A percentile compares a stretch with the other conserved stretches of the same genome.
Evolutionary conservation across 1,140 invertebrate genomes (phyloP).

Genomic region (Ceratosolen solmsi): DNA sequence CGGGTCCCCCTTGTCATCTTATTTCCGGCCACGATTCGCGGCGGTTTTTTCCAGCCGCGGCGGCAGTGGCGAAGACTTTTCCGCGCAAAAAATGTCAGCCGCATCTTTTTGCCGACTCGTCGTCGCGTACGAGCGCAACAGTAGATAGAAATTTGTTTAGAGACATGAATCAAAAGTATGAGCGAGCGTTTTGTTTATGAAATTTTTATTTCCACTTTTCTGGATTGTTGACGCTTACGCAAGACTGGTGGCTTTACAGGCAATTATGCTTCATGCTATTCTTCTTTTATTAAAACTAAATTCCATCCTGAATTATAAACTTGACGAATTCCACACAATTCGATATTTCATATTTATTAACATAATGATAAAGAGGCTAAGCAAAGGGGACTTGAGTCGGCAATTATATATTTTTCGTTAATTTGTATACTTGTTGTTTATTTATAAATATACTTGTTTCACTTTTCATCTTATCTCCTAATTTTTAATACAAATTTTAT

Average conservation of each 20-base stretch:
- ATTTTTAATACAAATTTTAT: conserved; percentile 5
- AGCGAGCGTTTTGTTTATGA: neutral
- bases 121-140: neutral
- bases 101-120: conserved; percentile 21
- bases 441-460: neutral
- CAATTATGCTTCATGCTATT: no score
- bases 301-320: neutral
- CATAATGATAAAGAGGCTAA: no score
- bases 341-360: no score
- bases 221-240: neutral
- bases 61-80: neutral
- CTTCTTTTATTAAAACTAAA: neutral
- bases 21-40: conserved; percentile 40
- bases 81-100: neutral
- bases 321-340: no score
- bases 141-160: neutral
- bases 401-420: no score
- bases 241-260: neutral
- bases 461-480: neutral
- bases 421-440: neutral
- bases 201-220: neutral
- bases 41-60: neutral
- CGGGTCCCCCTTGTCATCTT: neutral
- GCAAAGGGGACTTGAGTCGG: no score
- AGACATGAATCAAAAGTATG: neutral